Conservation (phyloP, 1,140 invertebrate species). For the Colletes latitarsis region DNA sequence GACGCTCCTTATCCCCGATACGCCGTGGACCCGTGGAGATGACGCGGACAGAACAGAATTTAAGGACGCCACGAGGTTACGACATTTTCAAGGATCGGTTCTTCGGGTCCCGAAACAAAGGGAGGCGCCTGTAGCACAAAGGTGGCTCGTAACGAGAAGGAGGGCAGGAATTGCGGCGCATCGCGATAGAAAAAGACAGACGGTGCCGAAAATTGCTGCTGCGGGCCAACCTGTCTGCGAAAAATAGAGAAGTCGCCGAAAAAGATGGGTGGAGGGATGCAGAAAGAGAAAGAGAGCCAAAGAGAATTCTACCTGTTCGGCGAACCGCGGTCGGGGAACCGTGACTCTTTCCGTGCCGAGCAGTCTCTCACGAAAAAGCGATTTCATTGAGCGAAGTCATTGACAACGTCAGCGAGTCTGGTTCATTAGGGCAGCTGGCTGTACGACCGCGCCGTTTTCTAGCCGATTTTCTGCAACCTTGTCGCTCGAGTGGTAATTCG, state of each 20-base stretch:
- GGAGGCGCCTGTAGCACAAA: slow-evolving; percentile 49
- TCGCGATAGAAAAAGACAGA: slow-evolving; percentile 15
- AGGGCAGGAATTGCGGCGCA: slow-evolving; percentile 6
- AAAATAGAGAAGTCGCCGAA: slow-evolving; percentile 52
- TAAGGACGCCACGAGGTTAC: slow-evolving; percentile 39
- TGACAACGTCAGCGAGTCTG: slow-evolving; percentile 51
- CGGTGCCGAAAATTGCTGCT: slow-evolving; percentile 56
- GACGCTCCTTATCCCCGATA: background rate
- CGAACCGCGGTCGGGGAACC: background rate
- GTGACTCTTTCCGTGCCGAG: slow-evolving; percentile 18
- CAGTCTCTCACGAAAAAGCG: slow-evolving; percentile 39
- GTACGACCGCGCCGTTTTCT: slow-evolving; percentile 18
- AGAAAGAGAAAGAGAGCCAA: slow-evolving; percentile 5
- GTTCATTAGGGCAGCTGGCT: slow-evolving; percentile 54
- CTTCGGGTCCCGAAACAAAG: slow-evolving; percentile 54
- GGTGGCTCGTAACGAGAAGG: slow-evolving; percentile 24
- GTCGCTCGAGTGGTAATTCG: slow-evolving; percentile 3
- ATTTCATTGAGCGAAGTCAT: slow-evolving; percentile 60
- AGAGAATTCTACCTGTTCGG: slow-evolving; percentile 59
- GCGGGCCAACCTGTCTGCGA: slow-evolving; percentile 55
- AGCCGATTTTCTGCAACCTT: slow-evolving; percentile 1
- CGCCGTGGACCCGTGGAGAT: background rate
- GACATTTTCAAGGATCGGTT: slow-evolving; percentile 52
- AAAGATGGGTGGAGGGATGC: background rate
- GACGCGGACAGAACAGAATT: slow-evolving; percentile 35